Evolutionary conservation across 2,797 vertebrate genomes (phyloP).

Genomic region (Borostomias antarcticus): DNA sequence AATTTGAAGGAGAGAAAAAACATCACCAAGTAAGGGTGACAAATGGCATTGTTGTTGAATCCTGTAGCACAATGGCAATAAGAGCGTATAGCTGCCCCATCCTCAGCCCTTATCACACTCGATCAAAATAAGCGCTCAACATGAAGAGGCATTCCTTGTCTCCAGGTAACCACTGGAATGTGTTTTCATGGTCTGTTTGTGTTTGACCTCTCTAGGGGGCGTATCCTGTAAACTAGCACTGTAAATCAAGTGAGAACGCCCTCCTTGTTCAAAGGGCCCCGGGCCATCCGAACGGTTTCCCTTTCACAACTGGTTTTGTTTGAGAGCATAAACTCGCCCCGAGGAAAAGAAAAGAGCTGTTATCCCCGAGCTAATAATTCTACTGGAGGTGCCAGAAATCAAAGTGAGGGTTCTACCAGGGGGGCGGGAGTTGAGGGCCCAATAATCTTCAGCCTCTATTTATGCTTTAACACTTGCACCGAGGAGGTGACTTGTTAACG

Average conservation of each 20-base stretch:
- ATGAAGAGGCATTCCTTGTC: background rate
- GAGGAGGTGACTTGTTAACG: background rate
- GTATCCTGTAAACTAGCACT: slow-evolving; percentile 8
- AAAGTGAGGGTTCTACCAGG: background rate
- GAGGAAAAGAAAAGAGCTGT: background rate
- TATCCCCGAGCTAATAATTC: background rate
- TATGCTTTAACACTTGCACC: background rate
- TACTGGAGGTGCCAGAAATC: background rate
- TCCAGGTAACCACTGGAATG: background rate
- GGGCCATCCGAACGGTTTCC: background rate
- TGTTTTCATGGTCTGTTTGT: slow-evolving; percentile 2
- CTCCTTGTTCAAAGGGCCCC: slow-evolving; percentile 1
- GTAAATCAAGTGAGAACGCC: slow-evolving; percentile 2
- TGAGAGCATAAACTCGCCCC: background rate
- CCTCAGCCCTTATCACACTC: background rate
- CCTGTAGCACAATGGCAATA: background rate
- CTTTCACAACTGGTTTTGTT: slow-evolving; percentile 10
- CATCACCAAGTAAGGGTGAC: too few relatives aligned
- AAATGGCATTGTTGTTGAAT: too few relatives aligned
- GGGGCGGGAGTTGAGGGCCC: background rate
- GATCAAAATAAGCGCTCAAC: background rate
- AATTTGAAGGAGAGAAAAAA: too few relatives aligned
- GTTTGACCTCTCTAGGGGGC: slow-evolving; percentile 11
- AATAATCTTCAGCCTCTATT: background rate
- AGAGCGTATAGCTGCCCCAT: too few relatives aligned